Conservation (phyloP, 92 coral and sea anemone genomes). For the Palythoa caribaeorum region DNA sequence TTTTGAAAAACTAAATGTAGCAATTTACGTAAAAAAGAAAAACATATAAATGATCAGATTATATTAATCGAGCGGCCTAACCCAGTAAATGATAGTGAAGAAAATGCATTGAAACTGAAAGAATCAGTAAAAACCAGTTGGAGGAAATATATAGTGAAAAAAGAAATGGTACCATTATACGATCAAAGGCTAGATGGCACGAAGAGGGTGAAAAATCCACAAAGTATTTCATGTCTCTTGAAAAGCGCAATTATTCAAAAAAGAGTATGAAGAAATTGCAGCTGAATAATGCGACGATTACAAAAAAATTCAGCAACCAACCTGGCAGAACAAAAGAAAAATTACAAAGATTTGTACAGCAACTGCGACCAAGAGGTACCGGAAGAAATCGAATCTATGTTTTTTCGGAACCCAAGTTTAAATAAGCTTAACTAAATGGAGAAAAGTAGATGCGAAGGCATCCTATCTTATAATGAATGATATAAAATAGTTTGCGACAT, state of each 20-base stretch:
- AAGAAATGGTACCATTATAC: constrained; percentile 8
- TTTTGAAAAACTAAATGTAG: constrained; percentile 8
- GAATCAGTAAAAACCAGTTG: background rate
- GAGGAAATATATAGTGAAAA: background rate
- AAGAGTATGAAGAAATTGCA: constrained; percentile 27
- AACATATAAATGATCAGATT: constrained; percentile 2
- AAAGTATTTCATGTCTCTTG: background rate
- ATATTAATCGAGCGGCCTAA: background rate
- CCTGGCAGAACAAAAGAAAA: constrained; percentile 19
- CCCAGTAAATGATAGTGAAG: background rate
- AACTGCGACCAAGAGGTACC: constrained; percentile 16
- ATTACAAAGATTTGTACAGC: constrained; percentile 19
- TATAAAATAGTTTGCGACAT: background rate
- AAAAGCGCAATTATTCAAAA: background rate
- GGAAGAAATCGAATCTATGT: constrained; percentile 18
- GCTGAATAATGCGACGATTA: constrained; percentile 16
- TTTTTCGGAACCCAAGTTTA: constrained; percentile 12
- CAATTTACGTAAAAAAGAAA: background rate
- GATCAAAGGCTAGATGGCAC: constrained; percentile 15
- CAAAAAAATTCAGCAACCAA: background rate
- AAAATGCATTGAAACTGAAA: background rate
- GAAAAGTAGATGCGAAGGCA: constrained; percentile 19
- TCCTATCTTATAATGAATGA: constrained; percentile 14
- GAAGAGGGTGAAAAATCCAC: constrained; percentile 23
- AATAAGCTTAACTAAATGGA: constrained; percentile 6